Conservation (phyloP, 2,113 vertebrate genomes). For the Microtus richardsoni region DNA sequence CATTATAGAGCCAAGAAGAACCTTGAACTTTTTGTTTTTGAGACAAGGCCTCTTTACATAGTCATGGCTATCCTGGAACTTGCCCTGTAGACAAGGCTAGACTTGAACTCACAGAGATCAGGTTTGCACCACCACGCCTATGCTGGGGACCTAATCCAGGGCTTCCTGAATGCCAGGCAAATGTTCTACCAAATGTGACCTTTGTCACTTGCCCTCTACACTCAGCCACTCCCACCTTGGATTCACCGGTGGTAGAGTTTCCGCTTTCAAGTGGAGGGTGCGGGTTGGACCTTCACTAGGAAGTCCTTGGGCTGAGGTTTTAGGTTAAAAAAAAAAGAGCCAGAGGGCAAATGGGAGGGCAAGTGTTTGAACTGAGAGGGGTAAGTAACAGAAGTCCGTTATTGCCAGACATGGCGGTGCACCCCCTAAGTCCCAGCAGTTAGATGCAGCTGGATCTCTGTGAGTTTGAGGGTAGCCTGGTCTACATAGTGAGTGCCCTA, state of each 20-base stretch:
- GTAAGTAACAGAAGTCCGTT: not conserved
- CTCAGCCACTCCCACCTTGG: not conserved
- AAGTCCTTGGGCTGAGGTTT: not conserved
- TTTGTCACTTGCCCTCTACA: no score
- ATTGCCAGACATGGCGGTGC: fast-evolving
- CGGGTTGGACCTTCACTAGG: not conserved
- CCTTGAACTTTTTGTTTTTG: not conserved
- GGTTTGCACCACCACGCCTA: not conserved
- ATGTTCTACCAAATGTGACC: not conserved
- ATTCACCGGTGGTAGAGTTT: not conserved
- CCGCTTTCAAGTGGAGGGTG: no score
- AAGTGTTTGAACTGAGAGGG: not conserved
- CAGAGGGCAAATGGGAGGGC: not conserved
- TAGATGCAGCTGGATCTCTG: not conserved
- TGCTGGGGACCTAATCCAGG: not conserved
- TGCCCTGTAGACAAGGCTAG: not conserved
- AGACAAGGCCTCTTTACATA: not conserved
- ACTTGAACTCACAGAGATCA: not conserved
- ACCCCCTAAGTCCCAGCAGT: not conserved
- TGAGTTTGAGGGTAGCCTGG: not conserved
- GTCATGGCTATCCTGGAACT: not conserved
- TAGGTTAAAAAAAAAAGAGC: not conserved
- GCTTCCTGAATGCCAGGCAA: not conserved
- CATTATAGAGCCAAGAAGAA: not conserved
- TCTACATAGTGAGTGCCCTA: not conserved